phyloP scores from a whole-genome alignment of 2,113 vertebrate genomes.

The Brachirus orientalis region DNA sequence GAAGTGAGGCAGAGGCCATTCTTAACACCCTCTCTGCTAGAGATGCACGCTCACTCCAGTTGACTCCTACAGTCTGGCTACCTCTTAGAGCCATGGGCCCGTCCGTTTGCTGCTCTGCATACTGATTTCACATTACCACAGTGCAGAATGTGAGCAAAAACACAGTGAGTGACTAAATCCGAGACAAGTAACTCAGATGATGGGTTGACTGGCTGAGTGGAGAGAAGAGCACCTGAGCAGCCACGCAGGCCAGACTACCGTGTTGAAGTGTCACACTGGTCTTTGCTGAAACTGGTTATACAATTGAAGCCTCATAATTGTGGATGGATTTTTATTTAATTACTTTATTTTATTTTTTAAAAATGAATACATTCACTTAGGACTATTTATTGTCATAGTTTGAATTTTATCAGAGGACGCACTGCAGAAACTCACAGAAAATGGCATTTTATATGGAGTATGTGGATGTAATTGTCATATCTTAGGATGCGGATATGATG shows the following conservation, averaged over 20 bases:
- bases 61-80: conserved; percentile 58
- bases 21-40: conserved; percentile 51
- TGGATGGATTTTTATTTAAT: too few relatives aligned
- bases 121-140: conserved; percentile 76
- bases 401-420: too few relatives aligned
- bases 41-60: conserved; percentile 39
- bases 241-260: not conserved
- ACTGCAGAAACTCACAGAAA: too few relatives aligned
- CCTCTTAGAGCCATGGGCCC: conserved; percentile 69
- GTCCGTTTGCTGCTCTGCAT: conserved; percentile 72
- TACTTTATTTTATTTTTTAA: too few relatives aligned
- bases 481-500: too few relatives aligned
- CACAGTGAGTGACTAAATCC: conserved; percentile 35
- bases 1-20: conserved; percentile 40
- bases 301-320: too few relatives aligned
- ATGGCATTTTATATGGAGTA: too few relatives aligned
- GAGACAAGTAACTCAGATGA: conserved; percentile 37
- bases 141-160: conserved; percentile 57
- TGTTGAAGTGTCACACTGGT: not conserved
- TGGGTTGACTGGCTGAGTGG: conserved; percentile 33
- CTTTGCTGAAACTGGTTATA: not conserved
- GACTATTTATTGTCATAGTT: too few relatives aligned
- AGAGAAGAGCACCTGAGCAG: conserved; percentile 42
- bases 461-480: too few relatives aligned
- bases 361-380: too few relatives aligned